Percentiles rank a stretch among this genome's conserved stretches.
Evolutionary conservation across 2,113 vertebrate genomes (phyloP).

Genomic region (Psephotus haematonotus): DNA sequence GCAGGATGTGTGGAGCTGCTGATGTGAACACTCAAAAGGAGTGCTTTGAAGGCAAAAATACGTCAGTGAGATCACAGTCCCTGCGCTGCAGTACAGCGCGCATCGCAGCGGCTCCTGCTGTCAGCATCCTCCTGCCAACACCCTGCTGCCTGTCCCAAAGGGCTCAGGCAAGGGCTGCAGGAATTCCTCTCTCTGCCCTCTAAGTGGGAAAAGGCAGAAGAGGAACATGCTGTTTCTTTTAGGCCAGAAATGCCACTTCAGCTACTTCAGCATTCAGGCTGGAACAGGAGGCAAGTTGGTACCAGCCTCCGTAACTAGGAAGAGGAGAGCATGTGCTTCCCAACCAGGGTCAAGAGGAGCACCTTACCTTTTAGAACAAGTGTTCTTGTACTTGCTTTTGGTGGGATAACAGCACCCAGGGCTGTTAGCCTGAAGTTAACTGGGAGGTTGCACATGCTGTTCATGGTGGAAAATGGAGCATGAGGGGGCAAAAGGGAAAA

Average conservation of each 20-base stretch:
- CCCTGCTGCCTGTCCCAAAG: not conserved
- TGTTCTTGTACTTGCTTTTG: not conserved
- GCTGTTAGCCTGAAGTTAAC: not conserved
- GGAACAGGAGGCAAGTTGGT: not conserved
- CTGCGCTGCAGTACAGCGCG: not conserved
- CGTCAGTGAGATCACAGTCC: not conserved
- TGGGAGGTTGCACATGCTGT: not conserved
- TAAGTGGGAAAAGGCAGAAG: not conserved
- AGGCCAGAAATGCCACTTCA: not conserved
- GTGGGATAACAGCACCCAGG: not conserved
- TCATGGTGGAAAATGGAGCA: not conserved
- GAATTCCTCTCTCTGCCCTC: not conserved
- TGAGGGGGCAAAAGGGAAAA: not conserved
- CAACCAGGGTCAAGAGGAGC: not conserved
- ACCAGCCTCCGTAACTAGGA: not conserved
- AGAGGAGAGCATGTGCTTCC: not conserved
- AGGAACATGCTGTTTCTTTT: not conserved
- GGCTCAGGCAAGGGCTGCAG: not conserved
- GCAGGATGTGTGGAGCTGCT: not conserved
- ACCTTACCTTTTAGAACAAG: fast-evolving
- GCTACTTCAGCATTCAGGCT: not conserved
- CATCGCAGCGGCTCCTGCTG: fast-evolving
- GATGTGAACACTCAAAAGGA: not conserved
- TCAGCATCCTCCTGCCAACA: not conserved
- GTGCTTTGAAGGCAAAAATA: not conserved